Evolutionary conservation across 2,888 invertebrate species (phyloP).

Genomic region (Mayetiola destructor): DNA sequence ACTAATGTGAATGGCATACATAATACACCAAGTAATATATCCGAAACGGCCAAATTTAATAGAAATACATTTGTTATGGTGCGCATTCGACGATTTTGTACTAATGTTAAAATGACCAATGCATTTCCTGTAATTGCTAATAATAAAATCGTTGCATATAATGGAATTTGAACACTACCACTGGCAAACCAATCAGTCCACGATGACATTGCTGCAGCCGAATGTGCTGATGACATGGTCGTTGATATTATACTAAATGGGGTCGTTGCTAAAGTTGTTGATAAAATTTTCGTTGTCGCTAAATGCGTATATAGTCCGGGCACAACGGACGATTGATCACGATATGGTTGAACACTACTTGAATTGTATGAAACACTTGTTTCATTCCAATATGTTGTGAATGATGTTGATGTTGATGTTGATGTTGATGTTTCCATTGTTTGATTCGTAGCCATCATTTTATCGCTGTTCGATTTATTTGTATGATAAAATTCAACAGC

Average conservation of each 20-base stretch:
- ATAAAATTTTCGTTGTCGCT: not conserved
- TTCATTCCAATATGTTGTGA: too few relatives aligned
- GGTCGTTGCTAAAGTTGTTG: not conserved
- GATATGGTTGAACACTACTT: not conserved
- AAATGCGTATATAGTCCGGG: not conserved
- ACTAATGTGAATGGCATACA: slow-evolving; percentile 66
- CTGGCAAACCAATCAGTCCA: slow-evolving; percentile 23
- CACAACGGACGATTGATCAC: not conserved
- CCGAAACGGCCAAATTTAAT: slow-evolving; percentile 56
- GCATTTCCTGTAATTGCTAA: slow-evolving; percentile 66
- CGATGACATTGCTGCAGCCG: not conserved
- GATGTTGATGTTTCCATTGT: too few relatives aligned
- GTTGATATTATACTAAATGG: not conserved
- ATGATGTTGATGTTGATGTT: too few relatives aligned
- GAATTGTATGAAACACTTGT: too few relatives aligned
- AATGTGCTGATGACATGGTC: not conserved
- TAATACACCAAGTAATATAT: slow-evolving; percentile 54
- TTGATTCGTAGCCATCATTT: too few relatives aligned
- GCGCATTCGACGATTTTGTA: slow-evolving; percentile 61
- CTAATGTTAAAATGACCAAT: slow-evolving; percentile 61
- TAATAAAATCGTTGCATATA: slow-evolving; percentile 62
- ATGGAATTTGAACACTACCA: slow-evolving; percentile 38
- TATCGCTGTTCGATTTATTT: too few relatives aligned
- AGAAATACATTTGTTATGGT: slow-evolving; percentile 66
- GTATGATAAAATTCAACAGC: too few relatives aligned